Evolutionary conservation across 1,140 invertebrate genomes (phyloP), one percentile per base, ranked within the genome.

Genomic region (Drosophila novamexicana): DNA sequence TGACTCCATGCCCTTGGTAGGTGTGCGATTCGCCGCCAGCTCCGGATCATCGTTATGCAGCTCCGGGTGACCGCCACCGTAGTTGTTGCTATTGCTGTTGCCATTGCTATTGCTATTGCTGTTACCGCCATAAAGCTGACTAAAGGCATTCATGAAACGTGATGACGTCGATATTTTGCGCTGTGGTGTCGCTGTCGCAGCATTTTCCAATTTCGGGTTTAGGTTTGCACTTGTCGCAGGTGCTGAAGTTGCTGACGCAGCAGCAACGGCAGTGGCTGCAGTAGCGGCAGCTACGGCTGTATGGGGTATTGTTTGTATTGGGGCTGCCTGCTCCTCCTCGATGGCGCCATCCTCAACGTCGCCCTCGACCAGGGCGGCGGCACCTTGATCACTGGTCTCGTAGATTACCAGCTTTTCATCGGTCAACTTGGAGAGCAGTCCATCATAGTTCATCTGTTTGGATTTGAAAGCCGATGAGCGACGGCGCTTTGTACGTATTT

Each of bases 1-100:
- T 14, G 95, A 96, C 92, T 97, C 97, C 67, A 97, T 95, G 93
- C 96, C 97, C 75, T 96, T 92, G 44, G 91, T 90, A 5, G 91
- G 91, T 44, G 91, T 92, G 3, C 91, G 90, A 45, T 77, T 88
- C 16, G 86, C 80, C 7, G 84, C 58, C 70, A 88, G 45, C 14
- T 88, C 79, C 5, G 68, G 10, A 16, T 90, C 85, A 7, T 82
- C 75, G 12, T 45, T 68, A 66, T 57, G 77, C 36, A 78, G 80
- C 14, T 89, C 75, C 72, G 68, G 67, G 71, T 86, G 79, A 82
- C 79, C 65, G 45, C 72, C 70, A 47, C 22, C 42, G 8, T 50
- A 50, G 49, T 39, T 67, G 52, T 54, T 66, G 58, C 50, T 47
- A 18, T 63, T 52, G 44, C 49, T 73, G 36, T 18, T 85, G 45